phyloP scores from a whole-genome alignment of 2,797 vertebrate species.

The Galago senegalensis region DNA sequence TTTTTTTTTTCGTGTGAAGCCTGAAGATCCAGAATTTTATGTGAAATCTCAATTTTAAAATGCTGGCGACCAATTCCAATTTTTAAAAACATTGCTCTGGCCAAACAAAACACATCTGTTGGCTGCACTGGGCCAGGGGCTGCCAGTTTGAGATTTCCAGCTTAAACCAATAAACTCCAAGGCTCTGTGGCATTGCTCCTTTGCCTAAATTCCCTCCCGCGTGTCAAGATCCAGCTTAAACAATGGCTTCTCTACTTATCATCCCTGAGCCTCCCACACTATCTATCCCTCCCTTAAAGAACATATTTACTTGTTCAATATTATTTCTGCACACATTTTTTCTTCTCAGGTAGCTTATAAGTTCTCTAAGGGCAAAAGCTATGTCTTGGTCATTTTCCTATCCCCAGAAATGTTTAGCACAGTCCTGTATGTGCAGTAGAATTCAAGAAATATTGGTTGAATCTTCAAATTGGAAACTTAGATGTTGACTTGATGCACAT shows the following conservation, averaged over 20 bases:
- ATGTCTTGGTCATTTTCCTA: not conserved
- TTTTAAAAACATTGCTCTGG: not conserved
- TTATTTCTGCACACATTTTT: not conserved
- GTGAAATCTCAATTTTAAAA: slow-evolving; percentile 72
- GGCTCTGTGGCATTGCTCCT: not conserved
- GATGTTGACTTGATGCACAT: slow-evolving; percentile 23
- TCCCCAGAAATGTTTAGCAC: not conserved
- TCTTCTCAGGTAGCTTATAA: not conserved
- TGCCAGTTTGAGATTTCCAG: not conserved
- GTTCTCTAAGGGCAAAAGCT: slow-evolving; percentile 23
- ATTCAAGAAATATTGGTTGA: not conserved
- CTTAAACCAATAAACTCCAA: not conserved
- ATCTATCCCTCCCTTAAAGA: not conserved
- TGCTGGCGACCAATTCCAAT: slow-evolving; percentile 21
- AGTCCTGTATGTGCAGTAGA: not conserved
- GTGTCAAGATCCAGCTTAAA: not conserved
- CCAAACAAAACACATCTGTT: slow-evolving; percentile 69
- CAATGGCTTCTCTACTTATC: not conserved
- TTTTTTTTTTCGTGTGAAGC: slow-evolving; percentile 59
- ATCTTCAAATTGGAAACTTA: slow-evolving; percentile 5
- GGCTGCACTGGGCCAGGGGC: not conserved
- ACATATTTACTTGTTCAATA: not conserved
- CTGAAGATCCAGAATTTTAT: slow-evolving; percentile 56
- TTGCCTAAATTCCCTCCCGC: not conserved
- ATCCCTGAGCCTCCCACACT: not conserved